Conservation (phyloP, 1,140 invertebrate genomes). For the Anoplolepis gracilipes region DNA sequence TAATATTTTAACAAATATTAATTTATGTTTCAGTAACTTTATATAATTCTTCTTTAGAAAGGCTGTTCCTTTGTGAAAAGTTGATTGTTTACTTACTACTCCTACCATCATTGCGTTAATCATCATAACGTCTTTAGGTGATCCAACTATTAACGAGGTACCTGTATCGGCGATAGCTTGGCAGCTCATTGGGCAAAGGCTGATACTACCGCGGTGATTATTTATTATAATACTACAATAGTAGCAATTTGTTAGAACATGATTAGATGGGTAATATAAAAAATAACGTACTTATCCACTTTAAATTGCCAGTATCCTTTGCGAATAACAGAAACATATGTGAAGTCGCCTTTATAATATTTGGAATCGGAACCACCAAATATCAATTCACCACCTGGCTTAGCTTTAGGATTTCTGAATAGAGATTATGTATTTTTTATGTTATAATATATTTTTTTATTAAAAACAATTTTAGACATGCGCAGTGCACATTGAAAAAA, state of each 20-base stretch:
- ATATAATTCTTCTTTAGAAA: too few species aligned
- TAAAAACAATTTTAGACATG: too few species aligned
- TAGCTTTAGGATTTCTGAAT: conserved; percentile 80
- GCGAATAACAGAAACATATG: conserved; percentile 94
- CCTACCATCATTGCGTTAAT: conserved; percentile 95
- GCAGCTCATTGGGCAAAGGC: conserved; percentile 91
- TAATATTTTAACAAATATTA: too few species aligned
- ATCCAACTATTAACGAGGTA: conserved; percentile 98
- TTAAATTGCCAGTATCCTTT: conserved; percentile 99
- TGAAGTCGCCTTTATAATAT: conserved; percentile 96
- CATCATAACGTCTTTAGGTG: conserved; percentile 90
- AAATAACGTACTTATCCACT: conserved; percentile 90
- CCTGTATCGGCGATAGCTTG: conserved; percentile 99
- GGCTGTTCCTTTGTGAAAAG: not conserved
- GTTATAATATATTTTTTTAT: too few species aligned
- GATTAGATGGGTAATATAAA: not conserved
- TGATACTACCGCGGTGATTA: too few species aligned
- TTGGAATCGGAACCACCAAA: conserved; percentile 97
- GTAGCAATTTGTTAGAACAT: not conserved
- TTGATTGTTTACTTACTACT: conserved; percentile 74
- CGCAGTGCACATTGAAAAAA: too few species aligned
- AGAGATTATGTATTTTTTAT: conserved; percentile 50
- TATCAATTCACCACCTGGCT: conserved; percentile 96
- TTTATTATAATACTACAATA: conserved; percentile 67
- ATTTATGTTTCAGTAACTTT: not conserved